Percentiles rank a stretch among this genome's conserved stretches.
These are phyloP conservation scores for Pithys albifrons DNA, from an alignment of 2,113 vertebrate genomes.

Conservation along the genomic window DNA sequence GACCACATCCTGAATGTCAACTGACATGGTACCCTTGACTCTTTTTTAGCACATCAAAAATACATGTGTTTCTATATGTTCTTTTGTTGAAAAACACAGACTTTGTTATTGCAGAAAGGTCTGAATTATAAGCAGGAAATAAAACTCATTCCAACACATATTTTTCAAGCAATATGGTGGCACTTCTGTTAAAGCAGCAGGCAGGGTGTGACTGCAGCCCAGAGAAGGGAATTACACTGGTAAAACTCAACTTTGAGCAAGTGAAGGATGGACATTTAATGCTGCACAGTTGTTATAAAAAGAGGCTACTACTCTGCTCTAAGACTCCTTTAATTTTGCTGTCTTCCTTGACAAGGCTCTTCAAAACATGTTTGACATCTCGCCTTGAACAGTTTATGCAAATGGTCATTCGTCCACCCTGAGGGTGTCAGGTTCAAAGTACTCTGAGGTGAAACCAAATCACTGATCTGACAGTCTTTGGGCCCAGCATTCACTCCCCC, in stretches of 20 bases:
- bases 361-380: not conserved
- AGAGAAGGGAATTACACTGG: not conserved
- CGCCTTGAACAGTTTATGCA: not conserved
- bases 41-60: not conserved
- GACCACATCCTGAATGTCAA: not conserved
- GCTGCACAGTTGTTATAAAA: not conserved
- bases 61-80: not conserved
- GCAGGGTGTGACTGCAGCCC: not conserved
- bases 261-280: not conserved
- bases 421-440: not conserved
- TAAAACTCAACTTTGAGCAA: not conserved
- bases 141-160: not conserved
- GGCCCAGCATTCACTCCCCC: not conserved
- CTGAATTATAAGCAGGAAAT: not conserved
- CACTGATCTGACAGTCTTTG: not conserved
- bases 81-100: not conserved
- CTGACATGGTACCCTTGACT: not conserved
- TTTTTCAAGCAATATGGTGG: not conserved
- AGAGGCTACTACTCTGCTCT: not conserved
- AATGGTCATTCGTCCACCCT: not conserved
- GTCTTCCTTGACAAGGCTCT: not conserved
- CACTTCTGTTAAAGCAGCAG: not conserved
- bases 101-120: not conserved
- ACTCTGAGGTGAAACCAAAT: not conserved
- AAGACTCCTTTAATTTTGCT: not conserved